Base-by-base conservation (phyloP, 2,797 vertebrate species). In the Hipposideros larvatus region DNA sequence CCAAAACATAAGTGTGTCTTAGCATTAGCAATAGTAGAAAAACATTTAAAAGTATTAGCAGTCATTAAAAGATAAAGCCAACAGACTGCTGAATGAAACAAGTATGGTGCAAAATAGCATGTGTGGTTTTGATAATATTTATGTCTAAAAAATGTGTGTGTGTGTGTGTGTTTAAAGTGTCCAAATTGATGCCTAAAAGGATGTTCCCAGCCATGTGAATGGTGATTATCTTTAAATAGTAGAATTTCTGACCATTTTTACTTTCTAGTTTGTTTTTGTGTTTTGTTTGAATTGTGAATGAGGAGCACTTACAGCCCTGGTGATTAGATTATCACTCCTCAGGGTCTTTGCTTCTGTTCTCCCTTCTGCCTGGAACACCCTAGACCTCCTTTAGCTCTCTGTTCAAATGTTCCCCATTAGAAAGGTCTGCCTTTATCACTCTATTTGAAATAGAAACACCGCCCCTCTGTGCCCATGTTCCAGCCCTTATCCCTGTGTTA, bases 111-210 rank as follows among this genome's bases (percentile, higher is more conserved):
- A 82, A 65, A 43, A 61, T 61, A 61, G 14, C 26, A 14, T 21
- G 46, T 70, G 31, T 90, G n/a, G 16, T 55, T 83, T 37, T 79
- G 8, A 10, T 84, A 15, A 46, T 7, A 6, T 74, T 70, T 87
- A n/a, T 59, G 59, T 90, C 34, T 34, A 37, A 53, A 79, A 74
- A 85, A 43, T n/a, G 3, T 19, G 4, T 57, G n/a, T 10, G 19
- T 15, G 34, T 2, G 1, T 19, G 2, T 1, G 1, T 37, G 11
- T 78, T 1, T 43, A 48, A 34, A 21, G n/a, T 28, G 19, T 57
- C 51, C 59, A 59, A 71, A 24, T 0, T 21, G 57, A n/a, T n/a
- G 10, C 84, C 28, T 90, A 5, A 71, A 65, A 59, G 53, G 26
- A 31, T 53, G 15, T 31, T 73, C n/a, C 46, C 28, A 34, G 34